Conservation (phyloP, 2,113 vertebrate genomes). For the Corvus moneduloides region DNA sequence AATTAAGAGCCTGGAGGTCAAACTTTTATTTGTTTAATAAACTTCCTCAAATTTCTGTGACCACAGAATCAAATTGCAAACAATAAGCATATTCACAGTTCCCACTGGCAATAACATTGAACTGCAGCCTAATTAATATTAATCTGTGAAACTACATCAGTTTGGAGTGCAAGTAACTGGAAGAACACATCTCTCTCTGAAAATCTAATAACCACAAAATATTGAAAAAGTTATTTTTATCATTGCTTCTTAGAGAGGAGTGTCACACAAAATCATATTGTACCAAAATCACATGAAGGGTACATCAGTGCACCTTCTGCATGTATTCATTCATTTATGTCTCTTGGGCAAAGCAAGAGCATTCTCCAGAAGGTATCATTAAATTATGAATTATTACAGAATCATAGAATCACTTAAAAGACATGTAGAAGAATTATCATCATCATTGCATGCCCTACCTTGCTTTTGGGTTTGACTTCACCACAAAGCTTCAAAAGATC, state of each 20-base stretch:
- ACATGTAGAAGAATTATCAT: not conserved
- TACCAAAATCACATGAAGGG: not conserved
- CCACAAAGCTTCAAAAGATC: slow-evolving; percentile 95
- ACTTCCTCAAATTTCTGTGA: not conserved
- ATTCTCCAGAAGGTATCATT: not conserved
- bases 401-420: not conserved
- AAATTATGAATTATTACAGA: not conserved
- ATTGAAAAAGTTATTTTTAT: not conserved
- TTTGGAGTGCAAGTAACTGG: not conserved
- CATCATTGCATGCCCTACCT: slow-evolving; percentile 74
- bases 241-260: not conserved
- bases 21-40: not conserved
- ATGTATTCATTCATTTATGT: not conserved
- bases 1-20: not conserved
- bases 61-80: not conserved
- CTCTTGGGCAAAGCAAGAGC: not conserved
- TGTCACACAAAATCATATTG: not conserved
- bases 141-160: not conserved
- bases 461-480: slow-evolving; percentile 89
- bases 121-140: not conserved
- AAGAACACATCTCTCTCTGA: not conserved
- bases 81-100: not conserved
- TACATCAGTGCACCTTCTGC: not conserved
- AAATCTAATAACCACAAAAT: not conserved
- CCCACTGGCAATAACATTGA: not conserved